Evolutionary conservation across 1,140 invertebrate species (phyloP).

Genomic region (Kradibia gibbosae): DNA sequence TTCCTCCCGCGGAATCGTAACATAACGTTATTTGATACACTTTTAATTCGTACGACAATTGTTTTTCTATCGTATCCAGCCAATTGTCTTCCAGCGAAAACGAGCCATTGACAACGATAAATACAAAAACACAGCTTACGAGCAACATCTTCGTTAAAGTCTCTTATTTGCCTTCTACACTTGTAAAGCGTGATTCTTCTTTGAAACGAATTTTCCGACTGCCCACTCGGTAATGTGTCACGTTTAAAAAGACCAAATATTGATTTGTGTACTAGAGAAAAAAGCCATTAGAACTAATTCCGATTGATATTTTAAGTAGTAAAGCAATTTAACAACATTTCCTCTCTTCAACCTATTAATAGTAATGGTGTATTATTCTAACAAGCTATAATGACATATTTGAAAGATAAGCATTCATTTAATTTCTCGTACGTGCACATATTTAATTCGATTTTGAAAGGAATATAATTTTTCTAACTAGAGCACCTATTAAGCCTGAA

Average conservation of each 20-base stretch:
- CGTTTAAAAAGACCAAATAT: neutral
- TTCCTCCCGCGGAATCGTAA: neutral
- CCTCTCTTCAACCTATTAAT: neutral
- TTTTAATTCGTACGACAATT: neutral
- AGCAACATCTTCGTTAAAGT: neutral
- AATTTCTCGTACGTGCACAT: neutral
- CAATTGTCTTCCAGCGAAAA: neutral
- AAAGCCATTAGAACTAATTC: neutral
- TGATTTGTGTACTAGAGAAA: neutral
- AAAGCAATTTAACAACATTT: conserved; percentile 6
- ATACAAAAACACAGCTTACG: neutral
- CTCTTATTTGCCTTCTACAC: neutral
- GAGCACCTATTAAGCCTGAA: neutral
- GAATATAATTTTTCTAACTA: neutral
- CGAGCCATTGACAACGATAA: neutral
- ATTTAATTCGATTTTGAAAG: neutral
- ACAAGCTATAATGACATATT: neutral
- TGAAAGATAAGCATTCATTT: neutral
- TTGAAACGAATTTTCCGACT: neutral
- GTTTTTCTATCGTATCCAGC: neutral
- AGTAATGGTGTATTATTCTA: neutral
- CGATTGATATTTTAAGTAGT: neutral
- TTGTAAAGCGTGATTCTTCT: neutral
- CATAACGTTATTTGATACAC: conserved; percentile 4
- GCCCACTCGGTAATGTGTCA: neutral